phyloP scores from a whole-genome alignment of 1,140 invertebrate genomes.

The Drosophila micromelanica region DNA sequence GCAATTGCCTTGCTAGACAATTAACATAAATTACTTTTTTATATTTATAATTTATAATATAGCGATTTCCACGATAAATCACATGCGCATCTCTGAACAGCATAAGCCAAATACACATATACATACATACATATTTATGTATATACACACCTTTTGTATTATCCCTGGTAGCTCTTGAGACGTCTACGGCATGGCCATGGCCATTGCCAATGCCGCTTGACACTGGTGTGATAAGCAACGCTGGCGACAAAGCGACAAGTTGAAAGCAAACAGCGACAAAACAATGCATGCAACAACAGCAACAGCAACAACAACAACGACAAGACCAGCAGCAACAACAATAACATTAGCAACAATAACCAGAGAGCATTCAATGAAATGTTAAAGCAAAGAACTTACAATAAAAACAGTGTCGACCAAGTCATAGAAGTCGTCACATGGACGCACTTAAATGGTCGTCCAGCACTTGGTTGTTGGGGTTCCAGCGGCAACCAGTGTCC shows the following conservation, averaged over 20 bases:
- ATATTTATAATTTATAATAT: no score
- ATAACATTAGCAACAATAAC: conserved; percentile 8
- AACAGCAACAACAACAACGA: conserved; percentile 15
- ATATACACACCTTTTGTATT: conserved; percentile 7
- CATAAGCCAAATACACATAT: not conserved
- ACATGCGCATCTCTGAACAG: conserved; percentile 7
- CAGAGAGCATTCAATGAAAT: conserved; percentile 50
- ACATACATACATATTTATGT: not conserved
- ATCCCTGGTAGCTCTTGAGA: conserved; percentile 37
- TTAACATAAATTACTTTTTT: no score
- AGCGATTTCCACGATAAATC: no score
- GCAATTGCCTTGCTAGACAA: no score
- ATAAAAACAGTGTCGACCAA: conserved; percentile 56
- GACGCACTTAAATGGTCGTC: conserved; percentile 40
- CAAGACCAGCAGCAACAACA: conserved; percentile 9
- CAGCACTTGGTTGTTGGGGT: conserved; percentile 1
- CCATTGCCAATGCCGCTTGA: conserved; percentile 35
- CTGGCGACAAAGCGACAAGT: conserved; percentile 37
- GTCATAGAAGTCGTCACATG: conserved; percentile 47
- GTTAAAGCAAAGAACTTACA: conserved; percentile 59
- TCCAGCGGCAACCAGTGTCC: not conserved
- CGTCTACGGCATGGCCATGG: not conserved
- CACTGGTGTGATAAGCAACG: conserved; percentile 38
- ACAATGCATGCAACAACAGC: conserved; percentile 30
- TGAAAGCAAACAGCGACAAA: conserved; percentile 56